Percentiles rank a stretch among this genome's conserved stretches.
Evolutionary conservation across 2,797 vertebrate species (phyloP).

Genomic region (Leuciscus waleckii): DNA sequence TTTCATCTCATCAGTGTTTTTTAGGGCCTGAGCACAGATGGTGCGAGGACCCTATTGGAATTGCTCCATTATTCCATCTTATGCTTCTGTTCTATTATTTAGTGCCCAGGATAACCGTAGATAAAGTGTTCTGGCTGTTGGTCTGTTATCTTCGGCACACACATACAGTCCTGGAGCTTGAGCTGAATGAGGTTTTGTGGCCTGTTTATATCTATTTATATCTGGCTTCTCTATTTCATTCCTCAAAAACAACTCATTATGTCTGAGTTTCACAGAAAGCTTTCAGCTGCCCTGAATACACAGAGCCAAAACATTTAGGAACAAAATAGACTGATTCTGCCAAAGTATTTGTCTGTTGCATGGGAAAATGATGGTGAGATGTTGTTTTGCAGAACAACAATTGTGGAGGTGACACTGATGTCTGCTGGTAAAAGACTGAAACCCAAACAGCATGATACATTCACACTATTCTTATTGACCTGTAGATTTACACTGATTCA

Average conservation of each 20-base stretch:
- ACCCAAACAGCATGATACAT: constrained; percentile 53
- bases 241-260: constrained; percentile 4
- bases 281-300: constrained; percentile 1
- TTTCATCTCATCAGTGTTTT: not conserved
- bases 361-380: not conserved
- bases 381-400: constrained; percentile 13
- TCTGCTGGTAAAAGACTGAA: constrained; percentile 39
- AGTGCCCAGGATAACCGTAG: constrained; percentile 6
- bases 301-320: not conserved
- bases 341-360: constrained; percentile 9
- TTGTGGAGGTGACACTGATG: constrained; percentile 21
- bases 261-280: not conserved
- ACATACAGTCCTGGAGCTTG: not conserved
- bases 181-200: constrained; percentile 35
- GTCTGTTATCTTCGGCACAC: constrained; percentile 20
- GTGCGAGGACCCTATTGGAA: not conserved
- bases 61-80: not conserved
- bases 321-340: not conserved
- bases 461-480: constrained; percentile 42
- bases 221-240: constrained; percentile 32
- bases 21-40: not conserved
- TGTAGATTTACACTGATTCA: constrained; percentile 54
- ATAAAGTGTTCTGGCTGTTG: not conserved
- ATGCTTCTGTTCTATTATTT: constrained; percentile 11
- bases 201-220: constrained; percentile 38